Evolutionary conservation across 2,797 vertebrate genomes (phyloP).

Genomic region (Peromyscus aztecus): DNA sequence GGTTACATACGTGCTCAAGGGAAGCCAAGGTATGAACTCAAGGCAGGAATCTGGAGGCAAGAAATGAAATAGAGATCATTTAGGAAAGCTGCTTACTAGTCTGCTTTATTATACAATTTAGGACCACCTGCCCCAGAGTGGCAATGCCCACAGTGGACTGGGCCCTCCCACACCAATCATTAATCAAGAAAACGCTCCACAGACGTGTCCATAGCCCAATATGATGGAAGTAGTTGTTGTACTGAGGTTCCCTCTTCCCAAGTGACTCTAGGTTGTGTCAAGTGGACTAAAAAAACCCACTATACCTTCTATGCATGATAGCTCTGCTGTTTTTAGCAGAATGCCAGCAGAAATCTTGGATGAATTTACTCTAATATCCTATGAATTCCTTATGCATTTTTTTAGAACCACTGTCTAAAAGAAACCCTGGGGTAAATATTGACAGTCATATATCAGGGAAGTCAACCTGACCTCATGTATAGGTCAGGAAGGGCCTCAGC

Average conservation of each 20-base stretch:
- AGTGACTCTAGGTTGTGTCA: not conserved
- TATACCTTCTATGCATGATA: not conserved
- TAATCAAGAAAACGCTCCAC: not conserved
- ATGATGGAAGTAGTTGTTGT: not conserved
- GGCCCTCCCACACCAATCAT: not conserved
- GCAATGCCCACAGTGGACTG: not conserved
- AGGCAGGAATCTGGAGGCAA: not conserved
- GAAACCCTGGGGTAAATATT: not conserved
- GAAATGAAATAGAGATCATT: not conserved
- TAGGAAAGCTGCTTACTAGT: not conserved
- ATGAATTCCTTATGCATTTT: not conserved
- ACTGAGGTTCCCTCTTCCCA: not conserved
- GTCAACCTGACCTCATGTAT: not conserved
- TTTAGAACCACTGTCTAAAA: not conserved
- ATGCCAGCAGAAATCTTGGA: not conserved
- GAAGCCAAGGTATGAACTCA: not conserved
- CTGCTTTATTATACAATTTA: not conserved
- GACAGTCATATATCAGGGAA: not conserved
- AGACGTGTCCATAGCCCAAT: not conserved
- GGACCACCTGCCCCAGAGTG: not conserved
- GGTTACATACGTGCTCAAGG: not conserved
- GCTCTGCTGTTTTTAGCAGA: not conserved
- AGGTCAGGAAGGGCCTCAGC: not conserved
- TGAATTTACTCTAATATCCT: not conserved
- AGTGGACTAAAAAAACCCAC: not conserved